Evolutionary conservation across 2,888 invertebrate genomes (phyloP), one percentile per base, ranked within the genome.

Genomic region (Phragmatobia fuliginosa): DNA sequence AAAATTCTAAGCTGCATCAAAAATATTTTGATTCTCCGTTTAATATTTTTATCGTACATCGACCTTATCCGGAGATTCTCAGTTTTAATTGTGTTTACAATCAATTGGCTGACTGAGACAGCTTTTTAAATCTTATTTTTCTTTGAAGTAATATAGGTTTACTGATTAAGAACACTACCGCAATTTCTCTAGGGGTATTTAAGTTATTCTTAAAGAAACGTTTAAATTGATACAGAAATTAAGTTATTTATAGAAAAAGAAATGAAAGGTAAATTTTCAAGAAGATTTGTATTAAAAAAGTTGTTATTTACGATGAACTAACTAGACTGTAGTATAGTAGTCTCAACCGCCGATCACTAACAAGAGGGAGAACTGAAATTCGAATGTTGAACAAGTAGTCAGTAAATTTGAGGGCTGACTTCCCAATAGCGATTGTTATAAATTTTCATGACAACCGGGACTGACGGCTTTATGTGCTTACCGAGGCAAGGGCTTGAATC

Each of bases 1-100:
- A 76, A 74, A 72, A 74, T 80, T 76, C 71, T 73, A 36, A 70
- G 68, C 72, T 68, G 59, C 67, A 59, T 62, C 76, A 73, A 73
- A 74, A 76, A 71, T 65, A 67, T 63, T 67, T 70, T 36, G 67
- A 32, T 49, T 25, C 61, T 64, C 41, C 31, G 36, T 67, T 67
- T 62, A 38, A 62, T 62, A 33, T 65, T 70, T 66, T 70, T 70
- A 63, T 65, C 64, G 67, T 67, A 32, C 49, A 49, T 64, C 25
- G 3, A 49, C 49, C 58, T 60, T 41, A 36, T 36, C 33, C 36
- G n/a, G 49, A 49, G 58, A 63, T 31, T 62, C 56, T 33, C 52
- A 16, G 36, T 64, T 67, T 67, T 70, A 70, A 70, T 70, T 67
- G 36, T 60, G 45, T 65, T 64, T 69, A 67, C 32, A 64, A 62